Percentiles rank a stretch among this genome's conserved stretches.
Conservation (phyloP, 2,113 vertebrate genomes). For the crab-eating macaque (Macaca fascicularis) region T2T-MFA8v1.1 NC_088391.1:30529501-30530000, state of each 20-base stretch:
- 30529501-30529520: conserved; percentile 53
- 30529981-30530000: conserved; percentile 27
- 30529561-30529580: conserved; percentile 24
- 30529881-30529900: background rate
- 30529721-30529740: background rate
- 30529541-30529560: conserved; percentile 48
- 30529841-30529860: background rate
- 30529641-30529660: background rate
- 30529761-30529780: conserved; percentile 29
- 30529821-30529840: conserved; percentile 23
- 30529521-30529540: conserved; percentile 27
- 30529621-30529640: background rate
- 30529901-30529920: background rate
- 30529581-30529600: conserved; percentile 68
- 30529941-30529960: conserved; percentile 8
- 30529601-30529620: conserved; percentile 45
- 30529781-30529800: conserved; percentile 40
- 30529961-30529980: background rate
- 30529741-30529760: conserved; percentile 12
- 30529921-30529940: background rate
- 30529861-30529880: background rate
- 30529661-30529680: background rate
- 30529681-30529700: background rate
- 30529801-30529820: background rate
- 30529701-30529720: conserved; percentile 3